Conservation (phyloP, 2,888 invertebrate species). For the Drosophila maculinotata region DNA sequence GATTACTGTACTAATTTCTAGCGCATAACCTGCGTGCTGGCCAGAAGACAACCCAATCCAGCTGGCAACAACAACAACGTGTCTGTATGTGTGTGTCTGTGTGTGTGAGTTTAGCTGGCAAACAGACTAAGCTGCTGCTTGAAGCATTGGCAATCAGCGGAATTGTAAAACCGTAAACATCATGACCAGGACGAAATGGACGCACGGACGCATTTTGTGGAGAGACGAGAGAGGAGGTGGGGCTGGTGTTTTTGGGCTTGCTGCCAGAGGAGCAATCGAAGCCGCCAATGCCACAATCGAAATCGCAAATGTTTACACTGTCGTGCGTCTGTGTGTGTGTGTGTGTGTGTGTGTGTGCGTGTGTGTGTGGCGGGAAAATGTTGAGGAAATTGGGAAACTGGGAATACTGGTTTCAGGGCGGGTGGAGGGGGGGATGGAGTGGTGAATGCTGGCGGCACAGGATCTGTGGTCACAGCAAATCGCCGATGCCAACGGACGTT, state of each 20-base stretch:
- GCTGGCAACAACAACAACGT: no score
- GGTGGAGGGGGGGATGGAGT: background rate
- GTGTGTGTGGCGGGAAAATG: conserved; percentile 39
- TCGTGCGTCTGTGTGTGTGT: background rate
- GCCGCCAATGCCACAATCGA: conserved; percentile 54
- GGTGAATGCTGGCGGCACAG: background rate
- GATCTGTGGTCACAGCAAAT: conserved; percentile 34
- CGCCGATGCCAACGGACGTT: conserved; percentile 31
- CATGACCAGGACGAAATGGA: conserved; percentile 35
- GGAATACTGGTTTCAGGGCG: conserved; percentile 10
- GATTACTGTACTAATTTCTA: conserved; percentile 78
- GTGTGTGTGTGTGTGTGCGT: conserved; percentile 11
- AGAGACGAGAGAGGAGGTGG: no score
- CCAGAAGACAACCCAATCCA: conserved; percentile 19
- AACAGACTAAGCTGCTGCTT: conserved; percentile 60
- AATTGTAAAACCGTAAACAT: conserved; percentile 77
- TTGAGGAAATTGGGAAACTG: conserved; percentile 49
- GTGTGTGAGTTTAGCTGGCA: conserved; percentile 36
- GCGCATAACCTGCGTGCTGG: conserved; percentile 49
- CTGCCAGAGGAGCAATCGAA: conserved; percentile 57
- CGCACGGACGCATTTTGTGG: conserved; percentile 23
- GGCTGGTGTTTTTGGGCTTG: background rate
- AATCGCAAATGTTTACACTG: conserved; percentile 55
- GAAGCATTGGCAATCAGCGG: conserved; percentile 70
- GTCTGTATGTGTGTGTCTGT: conserved; percentile 4